These are phyloP conservation scores for Guaruba guarouba DNA, from an alignment of 2,113 vertebrate genomes.

Conservation along the genomic window DNA sequence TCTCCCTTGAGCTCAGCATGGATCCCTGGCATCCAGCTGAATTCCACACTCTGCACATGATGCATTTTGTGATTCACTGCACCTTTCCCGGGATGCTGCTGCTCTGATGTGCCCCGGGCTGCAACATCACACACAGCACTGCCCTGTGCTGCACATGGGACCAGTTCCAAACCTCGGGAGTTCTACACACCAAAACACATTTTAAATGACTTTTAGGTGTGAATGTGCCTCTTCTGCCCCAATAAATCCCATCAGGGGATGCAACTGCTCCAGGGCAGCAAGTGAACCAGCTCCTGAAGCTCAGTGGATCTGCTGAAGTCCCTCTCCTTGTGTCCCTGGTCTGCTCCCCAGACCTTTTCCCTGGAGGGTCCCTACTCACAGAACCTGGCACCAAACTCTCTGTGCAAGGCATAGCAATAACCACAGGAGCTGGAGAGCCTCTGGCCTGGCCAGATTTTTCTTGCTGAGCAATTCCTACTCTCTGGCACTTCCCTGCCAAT, in stretches of 20 bases:
- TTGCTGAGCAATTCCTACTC: neutral
- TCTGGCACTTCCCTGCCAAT: neutral
- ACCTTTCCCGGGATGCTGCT: neutral
- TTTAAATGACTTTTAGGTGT: neutral
- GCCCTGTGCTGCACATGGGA: neutral
- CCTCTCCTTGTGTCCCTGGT: neutral
- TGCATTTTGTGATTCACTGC: neutral
- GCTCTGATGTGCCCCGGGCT: neutral
- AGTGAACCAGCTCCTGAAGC: neutral
- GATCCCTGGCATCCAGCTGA: neutral
- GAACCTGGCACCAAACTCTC: neutral
- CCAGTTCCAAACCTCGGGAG: neutral
- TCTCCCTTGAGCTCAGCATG: fast-evolving
- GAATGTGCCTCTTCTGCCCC: neutral
- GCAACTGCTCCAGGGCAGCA: neutral
- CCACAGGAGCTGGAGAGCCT: neutral
- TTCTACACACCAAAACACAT: neutral
- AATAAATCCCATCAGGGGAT: neutral
- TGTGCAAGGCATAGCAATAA: neutral
- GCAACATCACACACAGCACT: fast-evolving
- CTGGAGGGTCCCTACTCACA: neutral
- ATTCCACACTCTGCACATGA: neutral
- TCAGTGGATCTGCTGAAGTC: neutral
- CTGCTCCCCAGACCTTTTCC: neutral
- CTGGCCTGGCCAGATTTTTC: neutral